These are phyloP conservation scores for Lasioglossum oenotherae DNA, from an alignment of 2,888 invertebrate genomes.

Conservation along the genomic window DNA sequence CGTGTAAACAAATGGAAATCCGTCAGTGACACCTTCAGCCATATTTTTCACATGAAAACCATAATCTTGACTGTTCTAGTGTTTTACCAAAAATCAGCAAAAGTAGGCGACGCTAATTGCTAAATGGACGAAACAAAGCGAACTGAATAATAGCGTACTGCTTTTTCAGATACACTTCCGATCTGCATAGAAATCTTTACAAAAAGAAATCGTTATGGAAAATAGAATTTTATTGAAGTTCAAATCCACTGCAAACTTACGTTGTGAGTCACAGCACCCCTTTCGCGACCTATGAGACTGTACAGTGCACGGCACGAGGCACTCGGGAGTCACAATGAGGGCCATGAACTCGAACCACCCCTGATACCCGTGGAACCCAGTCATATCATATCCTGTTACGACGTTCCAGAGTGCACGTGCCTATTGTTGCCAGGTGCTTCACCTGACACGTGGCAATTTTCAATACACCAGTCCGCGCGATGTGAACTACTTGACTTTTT, in stretches of 20 bases:
- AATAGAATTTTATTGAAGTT: neutral
- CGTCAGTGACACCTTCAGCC: neutral
- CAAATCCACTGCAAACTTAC: neutral
- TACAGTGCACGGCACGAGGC: conserved; percentile 47
- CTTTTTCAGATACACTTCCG: no score
- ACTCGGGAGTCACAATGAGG: conserved; percentile 31
- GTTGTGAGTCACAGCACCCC: conserved; percentile 27
- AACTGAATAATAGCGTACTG: no score
- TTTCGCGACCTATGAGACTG: conserved; percentile 42
- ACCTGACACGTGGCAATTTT: conserved; percentile 82
- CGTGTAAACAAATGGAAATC: neutral
- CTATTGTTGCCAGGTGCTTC: conserved; percentile 75
- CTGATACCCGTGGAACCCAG: conserved; percentile 59
- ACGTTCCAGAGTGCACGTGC: conserved; percentile 74
- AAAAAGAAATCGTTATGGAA: neutral
- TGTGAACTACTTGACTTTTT: conserved; percentile 76
- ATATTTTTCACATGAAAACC: neutral
- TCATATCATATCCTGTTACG: conserved; percentile 67
- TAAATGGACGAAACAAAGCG: conserved; percentile 52
- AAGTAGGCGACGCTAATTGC: neutral
- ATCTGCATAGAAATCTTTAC: neutral
- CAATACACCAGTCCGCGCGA: conserved; percentile 64
- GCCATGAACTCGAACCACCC: conserved; percentile 60
- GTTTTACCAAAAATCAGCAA: neutral
- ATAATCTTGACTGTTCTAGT: no score